phyloP scores from a whole-genome alignment of 2,888 invertebrate species.

The Boloria euphrosyne region DNA sequence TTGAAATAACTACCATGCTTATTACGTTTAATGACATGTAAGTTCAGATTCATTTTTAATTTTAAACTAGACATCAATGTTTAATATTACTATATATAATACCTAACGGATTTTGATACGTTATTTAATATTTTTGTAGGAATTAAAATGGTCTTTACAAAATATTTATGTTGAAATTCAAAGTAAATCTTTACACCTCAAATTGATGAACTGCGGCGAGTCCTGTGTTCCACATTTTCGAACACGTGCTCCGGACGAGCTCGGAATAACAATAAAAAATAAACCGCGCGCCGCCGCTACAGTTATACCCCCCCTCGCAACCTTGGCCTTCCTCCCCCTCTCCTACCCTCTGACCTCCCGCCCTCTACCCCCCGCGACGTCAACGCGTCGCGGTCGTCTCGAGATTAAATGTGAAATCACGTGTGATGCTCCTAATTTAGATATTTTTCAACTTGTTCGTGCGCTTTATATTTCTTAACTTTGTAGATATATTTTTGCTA shows the following conservation, averaged over 20 bases:
- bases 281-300: slow-evolving; percentile 40
- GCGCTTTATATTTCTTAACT: not conserved
- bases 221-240: slow-evolving; percentile 34
- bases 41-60: too few species aligned
- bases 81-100: too few species aligned
- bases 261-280: slow-evolving; percentile 53
- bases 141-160: too few species aligned
- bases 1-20: too few species aligned
- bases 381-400: slow-evolving; percentile 45
- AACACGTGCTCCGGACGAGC: slow-evolving; percentile 48
- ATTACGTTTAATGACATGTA: too few species aligned
- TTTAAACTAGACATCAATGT: too few species aligned
- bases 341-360: slow-evolving; percentile 8
- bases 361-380: slow-evolving; percentile 51
- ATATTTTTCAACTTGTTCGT: slow-evolving; percentile 13
- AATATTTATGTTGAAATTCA: too few species aligned
- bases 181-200: too few species aligned
- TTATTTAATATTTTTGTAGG: too few species aligned
- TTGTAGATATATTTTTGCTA: not conserved
- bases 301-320: slow-evolving; percentile 25
- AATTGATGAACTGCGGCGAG: too few species aligned
- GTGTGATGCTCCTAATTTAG: slow-evolving; percentile 19
- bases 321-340: slow-evolving; percentile 26
- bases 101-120: too few species aligned
- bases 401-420: slow-evolving; percentile 40